phyloP scores from a whole-genome alignment of 2,113 vertebrate genomes.

The Cephalopterus ornatus region DNA sequence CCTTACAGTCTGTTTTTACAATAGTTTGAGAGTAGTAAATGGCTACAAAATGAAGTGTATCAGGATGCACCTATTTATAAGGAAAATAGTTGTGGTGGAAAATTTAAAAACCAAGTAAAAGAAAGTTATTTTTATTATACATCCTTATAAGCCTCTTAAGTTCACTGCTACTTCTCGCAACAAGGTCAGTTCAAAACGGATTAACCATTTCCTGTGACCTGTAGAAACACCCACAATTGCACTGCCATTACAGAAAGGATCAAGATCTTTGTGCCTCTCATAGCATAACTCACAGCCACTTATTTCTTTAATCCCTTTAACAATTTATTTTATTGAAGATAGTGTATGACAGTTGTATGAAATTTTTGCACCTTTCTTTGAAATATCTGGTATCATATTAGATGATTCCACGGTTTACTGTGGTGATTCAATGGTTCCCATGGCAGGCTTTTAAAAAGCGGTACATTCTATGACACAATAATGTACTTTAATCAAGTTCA shows the following conservation, averaged over 20 bases:
- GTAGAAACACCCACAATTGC: background rate
- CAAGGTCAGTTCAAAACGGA: background rate
- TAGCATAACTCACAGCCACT: background rate
- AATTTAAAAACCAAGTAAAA: background rate
- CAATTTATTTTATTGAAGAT: background rate
- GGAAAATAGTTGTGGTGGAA: background rate
- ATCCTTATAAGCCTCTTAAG: background rate
- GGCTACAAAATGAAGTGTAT: background rate
- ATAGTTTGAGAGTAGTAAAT: background rate
- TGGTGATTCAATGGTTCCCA: background rate
- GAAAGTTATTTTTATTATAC: background rate
- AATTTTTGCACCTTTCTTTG: background rate
- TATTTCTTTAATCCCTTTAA: background rate
- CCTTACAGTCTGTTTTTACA: background rate
- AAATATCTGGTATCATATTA: background rate
- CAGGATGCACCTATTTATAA: background rate
- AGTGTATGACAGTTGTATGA: background rate
- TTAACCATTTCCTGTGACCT: background rate
- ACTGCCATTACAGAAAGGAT: background rate
- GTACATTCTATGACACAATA: background rate
- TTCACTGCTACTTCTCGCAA: background rate
- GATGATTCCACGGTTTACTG: background rate
- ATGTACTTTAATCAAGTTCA: background rate
- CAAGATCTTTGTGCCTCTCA: background rate
- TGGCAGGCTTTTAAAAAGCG: background rate